Percentiles rank a stretch among this genome's conserved stretches.
These are phyloP conservation scores for Budorcas taxicolor DNA, from an alignment of 2,113 vertebrate genomes.

Conservation along the genomic window DNA sequence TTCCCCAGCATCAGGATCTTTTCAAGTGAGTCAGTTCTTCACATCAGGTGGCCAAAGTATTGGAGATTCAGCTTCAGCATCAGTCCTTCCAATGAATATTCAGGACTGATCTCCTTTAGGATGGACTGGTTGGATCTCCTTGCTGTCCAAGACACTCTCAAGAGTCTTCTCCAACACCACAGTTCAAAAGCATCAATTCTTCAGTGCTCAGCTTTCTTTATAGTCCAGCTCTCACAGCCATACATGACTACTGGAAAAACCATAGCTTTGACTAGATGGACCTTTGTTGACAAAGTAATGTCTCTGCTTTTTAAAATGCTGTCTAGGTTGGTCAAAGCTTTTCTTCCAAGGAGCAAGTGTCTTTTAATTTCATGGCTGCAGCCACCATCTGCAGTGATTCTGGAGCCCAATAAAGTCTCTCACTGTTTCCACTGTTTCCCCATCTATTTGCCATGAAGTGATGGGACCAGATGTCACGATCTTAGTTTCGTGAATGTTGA, in stretches of 20 bases:
- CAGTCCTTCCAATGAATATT: neutral
- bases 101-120: neutral
- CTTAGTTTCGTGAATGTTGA: neutral
- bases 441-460: neutral
- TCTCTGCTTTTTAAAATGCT: neutral
- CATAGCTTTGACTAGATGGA: neutral
- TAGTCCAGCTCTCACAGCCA: neutral
- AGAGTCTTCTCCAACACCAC: neutral
- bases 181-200: neutral
- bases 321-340: neutral
- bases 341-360: neutral
- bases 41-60: neutral
- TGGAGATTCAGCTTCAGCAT: neutral
- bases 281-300: neutral
- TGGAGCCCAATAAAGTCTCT: neutral
- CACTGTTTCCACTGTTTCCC: neutral
- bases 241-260: neutral
- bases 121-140: neutral
- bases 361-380: neutral
- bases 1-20: neutral
- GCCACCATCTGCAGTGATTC: neutral
- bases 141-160: neutral
- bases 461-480: neutral
- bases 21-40: neutral
- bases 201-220: neutral